These are phyloP conservation scores for Halocynthia roretzi DNA, from an alignment of 23 tunicate species.

Conservation along the genomic window DNA sequence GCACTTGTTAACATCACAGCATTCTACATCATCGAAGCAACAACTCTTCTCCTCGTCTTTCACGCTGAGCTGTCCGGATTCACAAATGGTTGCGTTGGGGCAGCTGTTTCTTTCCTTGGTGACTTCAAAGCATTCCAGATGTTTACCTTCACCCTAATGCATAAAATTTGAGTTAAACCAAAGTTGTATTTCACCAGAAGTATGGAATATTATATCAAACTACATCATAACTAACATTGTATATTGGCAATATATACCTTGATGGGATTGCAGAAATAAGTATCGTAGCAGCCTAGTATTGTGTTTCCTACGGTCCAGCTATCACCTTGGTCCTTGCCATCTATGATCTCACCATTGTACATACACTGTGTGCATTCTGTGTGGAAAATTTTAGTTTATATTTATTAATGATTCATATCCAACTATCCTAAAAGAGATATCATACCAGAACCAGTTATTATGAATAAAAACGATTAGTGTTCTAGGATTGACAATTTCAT, in stretches of 20 bases:
- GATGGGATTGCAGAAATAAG: slow-evolving; percentile 29
- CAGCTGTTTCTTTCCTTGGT: slow-evolving; percentile 25
- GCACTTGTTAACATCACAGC: slow-evolving; percentile 33
- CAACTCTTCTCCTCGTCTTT: slow-evolving; percentile 47
- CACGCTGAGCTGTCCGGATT: slow-evolving; percentile 13
- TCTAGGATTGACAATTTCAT: no score
- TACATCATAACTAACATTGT: not conserved
- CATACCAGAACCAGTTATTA: no score
- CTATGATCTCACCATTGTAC: slow-evolving; percentile 27
- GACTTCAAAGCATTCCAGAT: slow-evolving; percentile 44
- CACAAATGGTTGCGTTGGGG: slow-evolving; percentile 19
- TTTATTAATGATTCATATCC: no score
- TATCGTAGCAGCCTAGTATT: slow-evolving; percentile 43
- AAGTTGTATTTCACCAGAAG: not conserved
- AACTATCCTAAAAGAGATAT: no score
- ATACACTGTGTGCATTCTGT: slow-evolving; percentile 46
- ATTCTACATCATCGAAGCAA: slow-evolving; percentile 32
- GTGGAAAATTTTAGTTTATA: not conserved
- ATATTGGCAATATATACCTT: slow-evolving; percentile 14
- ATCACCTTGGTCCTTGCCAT: slow-evolving; percentile 14
- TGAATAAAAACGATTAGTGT: no score
- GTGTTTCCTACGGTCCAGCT: slow-evolving; percentile 43
- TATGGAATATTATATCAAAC: not conserved
- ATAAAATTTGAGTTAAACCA: not conserved
- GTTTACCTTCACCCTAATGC: slow-evolving; percentile 29